phyloP scores from a whole-genome alignment of 2,113 vertebrate genomes.

The Grammomys surdaster region DNA sequence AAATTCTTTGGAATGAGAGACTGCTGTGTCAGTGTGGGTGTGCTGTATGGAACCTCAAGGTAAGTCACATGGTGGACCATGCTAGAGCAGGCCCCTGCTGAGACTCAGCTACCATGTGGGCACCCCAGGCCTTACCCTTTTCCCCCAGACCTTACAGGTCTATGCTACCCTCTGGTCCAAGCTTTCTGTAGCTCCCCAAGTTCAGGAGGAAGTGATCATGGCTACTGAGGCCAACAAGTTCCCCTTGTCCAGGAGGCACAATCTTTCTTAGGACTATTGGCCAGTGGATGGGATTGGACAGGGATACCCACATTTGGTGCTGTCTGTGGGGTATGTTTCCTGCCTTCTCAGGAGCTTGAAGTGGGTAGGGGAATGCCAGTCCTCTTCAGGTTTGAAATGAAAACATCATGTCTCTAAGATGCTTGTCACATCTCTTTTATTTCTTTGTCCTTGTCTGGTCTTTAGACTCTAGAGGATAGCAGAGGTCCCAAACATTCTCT shows the following conservation, averaged over 20 bases:
- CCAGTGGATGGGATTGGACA: not conserved
- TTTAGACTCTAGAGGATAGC: not conserved
- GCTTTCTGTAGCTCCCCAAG: not conserved
- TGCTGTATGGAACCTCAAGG: not conserved
- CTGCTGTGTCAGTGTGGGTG: rapidly evolving
- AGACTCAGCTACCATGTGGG: not conserved
- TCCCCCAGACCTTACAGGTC: not conserved
- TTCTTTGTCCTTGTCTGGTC: not conserved
- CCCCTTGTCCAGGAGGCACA: rapidly evolving
- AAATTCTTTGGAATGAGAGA: conserved; percentile 26
- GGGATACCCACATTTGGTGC: not conserved
- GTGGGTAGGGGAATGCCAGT: not conserved
- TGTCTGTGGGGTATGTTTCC: not conserved
- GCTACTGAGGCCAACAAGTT: not conserved
- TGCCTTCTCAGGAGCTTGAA: not conserved
- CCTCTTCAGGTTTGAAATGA: not conserved
- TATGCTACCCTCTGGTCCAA: too few species aligned
- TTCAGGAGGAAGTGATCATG: not conserved
- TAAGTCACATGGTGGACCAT: not conserved
- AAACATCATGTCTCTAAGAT: not conserved
- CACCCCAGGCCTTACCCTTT: not conserved
- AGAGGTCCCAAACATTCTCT: not conserved
- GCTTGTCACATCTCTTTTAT: not conserved
- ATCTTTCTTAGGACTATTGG: not conserved
- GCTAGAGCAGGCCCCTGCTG: not conserved